phyloP scores from a whole-genome alignment of 2,888 invertebrate genomes.

The Blastobasis lacticolella region DNA sequence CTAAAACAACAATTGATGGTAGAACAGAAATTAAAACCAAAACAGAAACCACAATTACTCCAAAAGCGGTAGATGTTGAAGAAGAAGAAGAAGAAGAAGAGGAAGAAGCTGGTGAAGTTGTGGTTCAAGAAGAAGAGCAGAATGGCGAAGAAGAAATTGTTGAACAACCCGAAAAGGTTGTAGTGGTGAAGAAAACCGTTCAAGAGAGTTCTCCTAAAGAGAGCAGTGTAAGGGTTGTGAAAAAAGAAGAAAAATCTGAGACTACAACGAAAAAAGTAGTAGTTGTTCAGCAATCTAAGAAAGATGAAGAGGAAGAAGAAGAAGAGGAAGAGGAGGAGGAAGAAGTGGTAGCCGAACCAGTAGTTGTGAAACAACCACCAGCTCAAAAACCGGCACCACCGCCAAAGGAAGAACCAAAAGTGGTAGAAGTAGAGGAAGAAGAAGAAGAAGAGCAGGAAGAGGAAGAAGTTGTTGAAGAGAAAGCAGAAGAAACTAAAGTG shows the following conservation, averaged over 20 bases:
- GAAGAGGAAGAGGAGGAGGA: conserved; percentile 20
- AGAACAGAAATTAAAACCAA: conserved; percentile 58
- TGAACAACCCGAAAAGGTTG: conserved; percentile 19
- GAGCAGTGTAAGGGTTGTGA: conserved; percentile 36
- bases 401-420: conserved; percentile 27
- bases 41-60: conserved; percentile 55
- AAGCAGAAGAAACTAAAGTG: conserved; percentile 9
- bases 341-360: conserved; percentile 7
- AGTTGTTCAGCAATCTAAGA: conserved; percentile 30
- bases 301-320: conserved; percentile 24
- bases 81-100: conserved; percentile 40
- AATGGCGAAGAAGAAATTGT: conserved; percentile 16
- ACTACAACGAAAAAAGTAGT: conserved; percentile 47
- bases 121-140: conserved; percentile 23
- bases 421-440: conserved; percentile 20
- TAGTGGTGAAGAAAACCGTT: conserved; percentile 14
- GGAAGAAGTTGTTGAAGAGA: conserved; percentile 17
- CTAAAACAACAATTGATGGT: conserved; percentile 60
- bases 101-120: conserved; percentile 24
- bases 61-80: conserved; percentile 48
- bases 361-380: conserved; percentile 15
- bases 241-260: conserved; percentile 49
- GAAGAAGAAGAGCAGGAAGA: conserved; percentile 19
- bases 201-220: conserved; percentile 22
- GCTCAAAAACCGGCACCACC: conserved; percentile 12